Conservation (phyloP, 53 echinoderm and acorn worm genomes). For the Antedon mediterranea region DNA sequence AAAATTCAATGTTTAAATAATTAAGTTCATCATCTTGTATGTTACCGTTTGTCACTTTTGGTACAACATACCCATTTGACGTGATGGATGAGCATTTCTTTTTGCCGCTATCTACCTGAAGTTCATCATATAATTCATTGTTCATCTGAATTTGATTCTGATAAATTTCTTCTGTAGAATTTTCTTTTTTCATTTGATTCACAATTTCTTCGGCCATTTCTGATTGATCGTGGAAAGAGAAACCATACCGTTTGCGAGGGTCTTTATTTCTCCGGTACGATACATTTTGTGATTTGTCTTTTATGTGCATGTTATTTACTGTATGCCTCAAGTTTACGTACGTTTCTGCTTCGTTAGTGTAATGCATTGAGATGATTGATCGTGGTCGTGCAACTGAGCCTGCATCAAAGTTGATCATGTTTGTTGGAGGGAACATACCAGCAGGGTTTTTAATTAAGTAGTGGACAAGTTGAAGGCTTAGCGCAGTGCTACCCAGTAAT, state of each 20-base stretch:
- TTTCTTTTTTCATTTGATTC: background rate
- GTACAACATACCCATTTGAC: background rate
- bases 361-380: background rate
- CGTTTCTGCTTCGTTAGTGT: background rate
- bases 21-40: background rate
- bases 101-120: background rate
- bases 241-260: background rate
- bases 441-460: conserved; percentile 76
- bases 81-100: background rate
- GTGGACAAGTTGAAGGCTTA: conserved; percentile 76
- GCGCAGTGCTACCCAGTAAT: conserved; percentile 74
- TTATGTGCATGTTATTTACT: background rate
- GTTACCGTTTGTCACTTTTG: background rate
- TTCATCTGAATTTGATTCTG: background rate
- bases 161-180: background rate
- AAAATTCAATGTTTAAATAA: background rate
- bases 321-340: background rate
- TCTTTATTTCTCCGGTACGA: background rate
- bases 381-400: background rate
- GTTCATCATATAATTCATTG: background rate
- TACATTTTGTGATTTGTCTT: background rate
- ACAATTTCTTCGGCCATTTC: background rate
- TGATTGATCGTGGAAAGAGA: background rate
- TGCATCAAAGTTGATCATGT: conserved; percentile 11
- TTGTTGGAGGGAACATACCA: conserved; percentile 62